Evolutionary conservation across 2,797 vertebrate genomes (phyloP), one percentile per base, ranked within the genome.

Genomic region (Enteromius viviparus): DNA sequence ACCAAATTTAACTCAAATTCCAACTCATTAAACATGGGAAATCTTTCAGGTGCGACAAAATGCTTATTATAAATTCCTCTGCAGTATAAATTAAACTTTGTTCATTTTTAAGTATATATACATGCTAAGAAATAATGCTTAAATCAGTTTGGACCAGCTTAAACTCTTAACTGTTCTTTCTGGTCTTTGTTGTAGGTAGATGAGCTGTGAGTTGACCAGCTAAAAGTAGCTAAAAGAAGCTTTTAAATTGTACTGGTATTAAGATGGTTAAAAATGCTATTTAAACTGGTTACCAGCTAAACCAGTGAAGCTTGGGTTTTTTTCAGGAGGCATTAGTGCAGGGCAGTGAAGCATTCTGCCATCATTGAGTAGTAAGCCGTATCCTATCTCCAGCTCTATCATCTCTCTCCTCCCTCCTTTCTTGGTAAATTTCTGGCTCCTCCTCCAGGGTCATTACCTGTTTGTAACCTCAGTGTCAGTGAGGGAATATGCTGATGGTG

Each of bases 401-500:
- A 77, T 75, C 55, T 72, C 71, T 34, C 86, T 84, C 78, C 62
- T 62, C 85, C 76, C 77, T 76, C 49, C 76, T 76, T 85, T n/a
- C 58, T 34, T 29, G 21, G 68, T 83, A 60, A 83, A 71, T 86
- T 84, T 58, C 47, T 5, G 21, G 4, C 74, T 29, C 75, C 71
- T 88, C 17, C 69, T 81, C 29, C 45, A 34, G 34, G 83, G 42
- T 81, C 68, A 65, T 88, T 85, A 75, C 34, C 70, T 62, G 78
- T 53, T 40, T 79, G 83, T 78, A 66, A 60, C 64, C 53, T 81
- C 78, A 60, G 26, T 66, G 51, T 62, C n/a, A 82, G 69, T 37
- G 68, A 64, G 71, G 77, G 76, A 84, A 87, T 86, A 75, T 89
- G 86, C 82, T 88, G 86, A 86, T 82, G 66, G 77, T 40, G 76